Percentiles rank a stretch among this genome's conserved stretches.
These are phyloP conservation scores for Dendrolimus punctatus DNA, from an alignment of 1,140 invertebrate genomes.

Conservation along the genomic window DNA sequence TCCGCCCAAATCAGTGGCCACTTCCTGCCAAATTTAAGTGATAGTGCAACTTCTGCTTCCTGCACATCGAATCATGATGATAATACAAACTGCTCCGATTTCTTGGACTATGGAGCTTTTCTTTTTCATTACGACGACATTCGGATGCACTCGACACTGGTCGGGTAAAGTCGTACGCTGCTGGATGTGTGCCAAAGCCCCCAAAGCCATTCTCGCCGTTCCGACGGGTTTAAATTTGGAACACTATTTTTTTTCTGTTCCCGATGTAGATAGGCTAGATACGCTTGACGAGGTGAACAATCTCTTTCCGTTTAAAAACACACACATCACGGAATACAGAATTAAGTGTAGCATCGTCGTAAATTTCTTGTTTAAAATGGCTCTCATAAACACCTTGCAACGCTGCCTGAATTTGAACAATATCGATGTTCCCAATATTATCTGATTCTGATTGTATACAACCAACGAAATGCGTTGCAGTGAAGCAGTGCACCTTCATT, in stretches of 20 bases:
- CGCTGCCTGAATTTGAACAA: too few relatives aligned
- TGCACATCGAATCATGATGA: conserved; percentile 7
- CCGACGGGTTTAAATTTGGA: conserved; percentile 59
- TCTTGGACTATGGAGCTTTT: conserved; percentile 1
- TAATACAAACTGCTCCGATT: too few relatives aligned
- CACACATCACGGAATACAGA: neutral
- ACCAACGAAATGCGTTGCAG: conserved; percentile 8
- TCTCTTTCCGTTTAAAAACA: conserved; percentile 42
- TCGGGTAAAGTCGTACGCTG: conserved; percentile 32
- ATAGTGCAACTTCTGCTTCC: conserved; percentile 19
- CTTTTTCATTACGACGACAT: conserved; percentile 12
- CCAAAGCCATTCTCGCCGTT: conserved; percentile 43
- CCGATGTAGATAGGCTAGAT: conserved; percentile 42
- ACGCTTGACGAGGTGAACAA: conserved; percentile 58
- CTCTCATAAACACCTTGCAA: too few relatives aligned
- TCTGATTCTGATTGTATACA: conserved; percentile 1
- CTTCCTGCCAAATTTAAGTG: conserved; percentile 25
- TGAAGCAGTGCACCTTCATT: conserved; percentile 16
- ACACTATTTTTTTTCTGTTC: conserved; percentile 55
- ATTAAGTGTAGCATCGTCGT: neutral
- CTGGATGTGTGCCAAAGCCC: conserved; percentile 45
- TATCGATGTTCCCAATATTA: neutral
- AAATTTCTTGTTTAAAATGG: too few relatives aligned
- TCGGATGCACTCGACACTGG: conserved; percentile 33
- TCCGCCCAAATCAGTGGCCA: conserved; percentile 24